These are phyloP conservation scores for Eurystomus gularis DNA, from an alignment of 2,113 vertebrate species.

Conservation along the genomic window DNA sequence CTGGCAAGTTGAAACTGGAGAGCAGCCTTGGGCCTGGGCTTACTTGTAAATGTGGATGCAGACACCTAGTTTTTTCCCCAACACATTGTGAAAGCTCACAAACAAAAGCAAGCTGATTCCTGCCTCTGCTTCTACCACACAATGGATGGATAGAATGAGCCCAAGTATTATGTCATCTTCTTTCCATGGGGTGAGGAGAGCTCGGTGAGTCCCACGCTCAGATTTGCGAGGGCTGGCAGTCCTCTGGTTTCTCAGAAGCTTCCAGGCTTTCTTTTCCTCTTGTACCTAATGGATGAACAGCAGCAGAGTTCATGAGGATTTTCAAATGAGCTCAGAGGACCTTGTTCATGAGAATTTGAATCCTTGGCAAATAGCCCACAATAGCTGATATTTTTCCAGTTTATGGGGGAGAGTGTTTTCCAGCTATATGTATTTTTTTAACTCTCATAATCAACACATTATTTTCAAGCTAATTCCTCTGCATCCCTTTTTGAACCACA, in stretches of 20 bases:
- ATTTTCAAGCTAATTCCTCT: neutral
- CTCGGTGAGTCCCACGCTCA: fast-evolving
- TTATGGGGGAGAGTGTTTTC: neutral
- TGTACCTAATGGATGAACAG: neutral
- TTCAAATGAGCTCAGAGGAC: conserved; percentile 32
- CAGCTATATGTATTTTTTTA: neutral
- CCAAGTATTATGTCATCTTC: neutral
- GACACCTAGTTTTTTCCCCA: neutral
- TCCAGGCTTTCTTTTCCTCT: neutral
- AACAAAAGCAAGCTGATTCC: neutral
- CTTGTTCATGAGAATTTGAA: conserved; percentile 34
- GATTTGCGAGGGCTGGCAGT: neutral
- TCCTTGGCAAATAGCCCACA: conserved; percentile 26
- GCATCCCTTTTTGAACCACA: neutral
- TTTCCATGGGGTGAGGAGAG: neutral
- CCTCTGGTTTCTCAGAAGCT: conserved; percentile 1
- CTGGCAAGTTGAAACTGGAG: neutral
- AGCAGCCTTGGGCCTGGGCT: neutral
- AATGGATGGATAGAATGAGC: neutral
- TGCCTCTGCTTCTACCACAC: neutral
- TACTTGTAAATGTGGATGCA: neutral
- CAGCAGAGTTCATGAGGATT: neutral
- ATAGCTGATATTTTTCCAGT: conserved; percentile 35
- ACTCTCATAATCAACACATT: neutral
- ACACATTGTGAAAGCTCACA: neutral